Evolutionary conservation across 2,888 invertebrate species (phyloP).

Genomic region (Lasioglossum marginatum): DNA sequence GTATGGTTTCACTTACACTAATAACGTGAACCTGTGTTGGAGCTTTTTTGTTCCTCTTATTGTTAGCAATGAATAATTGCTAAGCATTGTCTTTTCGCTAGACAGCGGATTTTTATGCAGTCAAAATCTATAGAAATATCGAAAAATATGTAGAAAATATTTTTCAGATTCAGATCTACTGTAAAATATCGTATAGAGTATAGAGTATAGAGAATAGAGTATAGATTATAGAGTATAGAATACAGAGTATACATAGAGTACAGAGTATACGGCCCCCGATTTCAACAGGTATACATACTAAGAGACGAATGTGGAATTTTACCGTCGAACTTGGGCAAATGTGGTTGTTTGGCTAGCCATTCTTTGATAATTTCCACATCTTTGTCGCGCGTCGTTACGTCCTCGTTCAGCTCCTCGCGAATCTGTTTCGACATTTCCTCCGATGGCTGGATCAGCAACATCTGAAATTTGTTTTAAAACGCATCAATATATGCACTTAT

Average conservation of each 20-base stretch:
- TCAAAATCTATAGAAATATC: too few species aligned
- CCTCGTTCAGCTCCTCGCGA: conserved; percentile 89
- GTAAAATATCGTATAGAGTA: too few species aligned
- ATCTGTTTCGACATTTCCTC: conserved; percentile 89
- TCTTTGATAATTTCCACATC: conserved; percentile 88
- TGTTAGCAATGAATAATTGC: not conserved
- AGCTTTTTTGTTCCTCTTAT: not conserved
- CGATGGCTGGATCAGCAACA: conserved; percentile 88
- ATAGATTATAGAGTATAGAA: too few species aligned
- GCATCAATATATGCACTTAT: too few species aligned
- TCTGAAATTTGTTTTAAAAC: conserved; percentile 67
- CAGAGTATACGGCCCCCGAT: too few species aligned
- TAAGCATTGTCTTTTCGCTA: not conserved
- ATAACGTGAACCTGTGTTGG: not conserved
- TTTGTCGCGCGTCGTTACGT: conserved; percentile 86
- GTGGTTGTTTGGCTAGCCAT: conserved; percentile 88
- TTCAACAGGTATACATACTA: not conserved
- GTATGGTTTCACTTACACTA: not conserved
- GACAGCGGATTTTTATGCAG: not conserved
- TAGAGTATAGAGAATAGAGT: too few species aligned
- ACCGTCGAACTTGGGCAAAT: conserved; percentile 85
- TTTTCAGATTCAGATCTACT: too few species aligned
- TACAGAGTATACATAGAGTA: too few species aligned
- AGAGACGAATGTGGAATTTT: conserved; percentile 9
- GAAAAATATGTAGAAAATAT: too few species aligned